Conservation (phyloP, 2,797 vertebrate species). For the Mareca penelope region DNA sequence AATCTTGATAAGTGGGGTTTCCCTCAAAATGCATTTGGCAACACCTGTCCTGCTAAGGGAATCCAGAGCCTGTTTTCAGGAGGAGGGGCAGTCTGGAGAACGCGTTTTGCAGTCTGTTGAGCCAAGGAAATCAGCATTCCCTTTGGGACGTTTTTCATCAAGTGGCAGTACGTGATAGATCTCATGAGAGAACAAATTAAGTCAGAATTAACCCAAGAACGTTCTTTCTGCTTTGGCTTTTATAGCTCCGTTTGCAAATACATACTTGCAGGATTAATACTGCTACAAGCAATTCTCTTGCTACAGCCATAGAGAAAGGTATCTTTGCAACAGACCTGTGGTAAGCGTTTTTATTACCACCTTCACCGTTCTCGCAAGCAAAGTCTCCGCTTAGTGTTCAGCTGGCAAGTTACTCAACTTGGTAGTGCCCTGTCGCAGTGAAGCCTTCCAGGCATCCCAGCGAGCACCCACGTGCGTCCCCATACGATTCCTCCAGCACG, state of each 20-base stretch:
- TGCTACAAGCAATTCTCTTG: background rate
- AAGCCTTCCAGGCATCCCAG: background rate
- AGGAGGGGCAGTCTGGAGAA: background rate
- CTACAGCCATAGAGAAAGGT: background rate
- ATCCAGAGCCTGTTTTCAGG: background rate
- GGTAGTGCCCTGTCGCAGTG: fast-evolving
- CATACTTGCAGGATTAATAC: background rate
- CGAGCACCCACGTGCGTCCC: background rate
- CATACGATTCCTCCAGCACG: fast-evolving
- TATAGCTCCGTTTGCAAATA: background rate
- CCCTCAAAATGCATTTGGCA: background rate
- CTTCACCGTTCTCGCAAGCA: background rate
- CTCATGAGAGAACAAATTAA: background rate
- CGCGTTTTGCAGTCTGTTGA: background rate
- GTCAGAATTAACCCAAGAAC: background rate
- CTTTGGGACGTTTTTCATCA: background rate
- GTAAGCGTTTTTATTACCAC: background rate
- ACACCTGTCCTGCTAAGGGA: background rate
- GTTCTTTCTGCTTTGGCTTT: background rate
- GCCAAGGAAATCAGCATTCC: background rate
- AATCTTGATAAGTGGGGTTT: background rate
- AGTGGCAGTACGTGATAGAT: no score
- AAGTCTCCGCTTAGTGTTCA: background rate
- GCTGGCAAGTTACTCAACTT: fast-evolving
- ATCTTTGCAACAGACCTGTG: background rate